Conservation (phyloP, 2,888 invertebrate genomes). For the Archips crataeganus region DNA sequence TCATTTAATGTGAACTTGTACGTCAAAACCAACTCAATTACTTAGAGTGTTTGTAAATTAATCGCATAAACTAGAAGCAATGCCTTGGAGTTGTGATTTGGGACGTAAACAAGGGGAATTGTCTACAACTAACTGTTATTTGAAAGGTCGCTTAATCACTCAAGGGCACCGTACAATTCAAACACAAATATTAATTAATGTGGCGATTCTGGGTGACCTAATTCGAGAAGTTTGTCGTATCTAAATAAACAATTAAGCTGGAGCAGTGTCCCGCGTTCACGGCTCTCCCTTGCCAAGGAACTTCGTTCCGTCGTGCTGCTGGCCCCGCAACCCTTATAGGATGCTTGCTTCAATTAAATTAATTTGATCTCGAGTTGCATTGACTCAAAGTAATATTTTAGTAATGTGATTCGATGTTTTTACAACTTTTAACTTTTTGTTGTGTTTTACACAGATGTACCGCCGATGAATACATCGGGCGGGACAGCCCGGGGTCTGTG, state of each 20-base stretch:
- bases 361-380: neutral
- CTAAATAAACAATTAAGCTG: slow-evolving; percentile 82
- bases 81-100: slow-evolving; percentile 59
- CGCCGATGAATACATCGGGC: no score
- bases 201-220: slow-evolving; percentile 79
- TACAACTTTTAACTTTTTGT: no score
- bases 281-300: slow-evolving; percentile 42
- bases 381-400: neutral
- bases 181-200: slow-evolving; percentile 84
- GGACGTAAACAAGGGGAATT: slow-evolving; percentile 71
- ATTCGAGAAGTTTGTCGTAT: slow-evolving; percentile 79
- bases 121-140: slow-evolving; percentile 75
- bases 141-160: slow-evolving; percentile 80
- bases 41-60: slow-evolving; percentile 47
- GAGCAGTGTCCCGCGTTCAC: slow-evolving; percentile 59
- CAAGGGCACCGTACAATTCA: slow-evolving; percentile 79
- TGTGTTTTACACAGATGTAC: no score
- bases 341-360: neutral
- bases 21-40: slow-evolving; percentile 32
- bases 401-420: neutral
- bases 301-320: slow-evolving; percentile 10
- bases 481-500: no score
- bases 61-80: slow-evolving; percentile 58
- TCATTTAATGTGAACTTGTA: slow-evolving; percentile 23
- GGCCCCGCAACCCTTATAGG: slow-evolving; percentile 16